Conservation (phyloP, 2,797 vertebrate species). For the Anguilla pacifica region DNA sequence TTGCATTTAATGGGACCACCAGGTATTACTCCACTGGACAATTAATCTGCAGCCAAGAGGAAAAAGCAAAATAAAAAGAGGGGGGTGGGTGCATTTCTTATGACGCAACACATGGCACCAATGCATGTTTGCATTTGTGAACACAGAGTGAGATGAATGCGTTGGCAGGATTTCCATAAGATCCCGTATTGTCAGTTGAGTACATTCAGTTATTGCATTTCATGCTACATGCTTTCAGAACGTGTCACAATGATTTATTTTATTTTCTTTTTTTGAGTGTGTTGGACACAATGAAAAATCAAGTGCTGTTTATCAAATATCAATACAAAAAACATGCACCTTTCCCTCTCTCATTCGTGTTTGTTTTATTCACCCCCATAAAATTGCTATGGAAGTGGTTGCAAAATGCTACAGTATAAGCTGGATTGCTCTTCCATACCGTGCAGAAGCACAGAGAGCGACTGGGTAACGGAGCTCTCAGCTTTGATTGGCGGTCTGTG, state of each 20-base stretch:
- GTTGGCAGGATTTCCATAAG: background rate
- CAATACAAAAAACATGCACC: too few relatives aligned
- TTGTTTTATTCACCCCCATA: too few relatives aligned
- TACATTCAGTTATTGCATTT: background rate
- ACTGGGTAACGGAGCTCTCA: background rate
- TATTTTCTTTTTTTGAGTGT: background rate
- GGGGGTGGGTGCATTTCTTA: too few relatives aligned
- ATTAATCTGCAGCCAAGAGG: background rate
- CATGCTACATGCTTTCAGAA: background rate
- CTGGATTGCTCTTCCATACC: background rate
- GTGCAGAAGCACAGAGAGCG: background rate
- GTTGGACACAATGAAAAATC: background rate
- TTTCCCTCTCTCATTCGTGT: too few relatives aligned
- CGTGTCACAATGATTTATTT: background rate
- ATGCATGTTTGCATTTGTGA: too few relatives aligned
- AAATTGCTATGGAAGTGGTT: too few relatives aligned
- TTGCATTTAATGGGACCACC: conserved; percentile 12
- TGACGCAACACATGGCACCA: too few relatives aligned
- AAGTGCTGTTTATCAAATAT: background rate
- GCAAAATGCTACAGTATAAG: too few relatives aligned
- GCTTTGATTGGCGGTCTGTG: background rate
- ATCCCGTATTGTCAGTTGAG: background rate
- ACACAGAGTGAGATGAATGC: too few relatives aligned
- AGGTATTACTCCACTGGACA: background rate
- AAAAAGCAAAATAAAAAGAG: background rate